Evolutionary conservation across 2,797 vertebrate genomes (phyloP).

Genomic region (Micrastur ruficollis): DNA sequence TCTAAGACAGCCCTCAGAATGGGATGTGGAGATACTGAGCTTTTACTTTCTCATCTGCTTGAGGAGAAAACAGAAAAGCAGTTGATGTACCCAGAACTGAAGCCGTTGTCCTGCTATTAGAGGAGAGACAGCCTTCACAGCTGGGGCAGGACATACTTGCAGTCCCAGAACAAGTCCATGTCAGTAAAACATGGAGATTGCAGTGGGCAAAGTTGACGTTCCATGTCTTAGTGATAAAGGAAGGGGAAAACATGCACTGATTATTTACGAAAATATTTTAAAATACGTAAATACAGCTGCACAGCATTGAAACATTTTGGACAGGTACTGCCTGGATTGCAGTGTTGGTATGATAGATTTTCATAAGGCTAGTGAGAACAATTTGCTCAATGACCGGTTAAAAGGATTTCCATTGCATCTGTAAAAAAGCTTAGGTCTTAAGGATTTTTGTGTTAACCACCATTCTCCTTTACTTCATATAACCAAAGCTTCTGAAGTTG

Average conservation of each 20-base stretch:
- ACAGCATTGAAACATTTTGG: not conserved
- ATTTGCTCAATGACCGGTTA: slow-evolving; percentile 78
- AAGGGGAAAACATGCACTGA: slow-evolving; percentile 83
- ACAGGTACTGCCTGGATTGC: slow-evolving; percentile 63
- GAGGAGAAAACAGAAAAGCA: slow-evolving; percentile 70
- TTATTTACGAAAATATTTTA: slow-evolving; percentile 88
- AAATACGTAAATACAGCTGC: slow-evolving; percentile 83
- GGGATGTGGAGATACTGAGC: slow-evolving; percentile 80
- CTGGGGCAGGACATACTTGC: slow-evolving; percentile 86
- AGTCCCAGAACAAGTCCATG: slow-evolving; percentile 86
- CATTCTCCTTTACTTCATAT: slow-evolving; percentile 83
- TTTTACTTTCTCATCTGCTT: slow-evolving; percentile 68
- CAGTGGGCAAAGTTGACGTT: slow-evolving; percentile 85
- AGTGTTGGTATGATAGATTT: slow-evolving; percentile 87
- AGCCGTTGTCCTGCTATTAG: slow-evolving; percentile 69
- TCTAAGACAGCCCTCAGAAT: slow-evolving; percentile 75
- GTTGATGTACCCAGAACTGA: slow-evolving; percentile 83
- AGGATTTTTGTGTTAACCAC: slow-evolving; percentile 84
- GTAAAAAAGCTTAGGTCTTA: slow-evolving; percentile 84
- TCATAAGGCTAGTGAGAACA: slow-evolving; percentile 87
- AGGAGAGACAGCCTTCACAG: slow-evolving; percentile 83
- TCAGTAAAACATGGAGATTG: slow-evolving; percentile 86
- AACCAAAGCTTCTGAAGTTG: slow-evolving; percentile 80
- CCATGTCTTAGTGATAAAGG: slow-evolving; percentile 85
- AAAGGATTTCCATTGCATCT: slow-evolving; percentile 83